These are phyloP conservation scores for Oryzaephilus surinamensis DNA, from an alignment of 1,140 invertebrate genomes.

Conservation along the genomic window DNA sequence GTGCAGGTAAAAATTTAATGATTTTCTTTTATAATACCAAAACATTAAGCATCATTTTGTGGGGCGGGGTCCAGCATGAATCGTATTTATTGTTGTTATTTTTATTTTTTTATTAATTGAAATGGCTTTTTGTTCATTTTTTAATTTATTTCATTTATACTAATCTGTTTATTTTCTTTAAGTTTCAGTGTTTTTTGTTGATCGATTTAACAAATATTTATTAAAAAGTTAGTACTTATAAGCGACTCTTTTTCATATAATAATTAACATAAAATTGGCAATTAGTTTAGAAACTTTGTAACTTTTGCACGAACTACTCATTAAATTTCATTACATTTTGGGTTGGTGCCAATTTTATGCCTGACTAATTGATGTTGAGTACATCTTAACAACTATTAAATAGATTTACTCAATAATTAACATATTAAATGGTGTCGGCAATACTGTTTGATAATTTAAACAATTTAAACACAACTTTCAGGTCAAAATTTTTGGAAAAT, in stretches of 20 bases:
- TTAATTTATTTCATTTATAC: slow-evolving; percentile 3
- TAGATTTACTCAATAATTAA: too few species aligned
- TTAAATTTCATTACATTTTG: neutral
- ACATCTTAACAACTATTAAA: too few species aligned
- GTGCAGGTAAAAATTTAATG: too few species aligned
- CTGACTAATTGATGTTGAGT: too few species aligned
- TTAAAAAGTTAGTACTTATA: slow-evolving; percentile 11
- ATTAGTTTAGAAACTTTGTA: neutral
- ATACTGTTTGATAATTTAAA: too few species aligned
- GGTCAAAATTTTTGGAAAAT: slow-evolving; percentile 28
- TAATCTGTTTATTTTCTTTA: slow-evolving; percentile 1
- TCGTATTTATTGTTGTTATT: too few species aligned
- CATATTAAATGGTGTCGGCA: too few species aligned
- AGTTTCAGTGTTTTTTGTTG: slow-evolving; percentile 7
- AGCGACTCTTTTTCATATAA: slow-evolving; percentile 1
- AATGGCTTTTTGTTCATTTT: slow-evolving; percentile 7
- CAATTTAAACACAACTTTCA: slow-evolving; percentile 9
- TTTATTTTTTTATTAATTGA: too few species aligned
- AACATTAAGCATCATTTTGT: too few species aligned
- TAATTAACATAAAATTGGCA: neutral
- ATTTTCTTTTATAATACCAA: too few species aligned
- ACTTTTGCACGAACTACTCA: neutral
- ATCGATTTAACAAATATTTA: slow-evolving; percentile 2
- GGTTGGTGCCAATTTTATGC: too few species aligned
- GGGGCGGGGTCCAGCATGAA: slow-evolving; percentile 1